Evolutionary conservation across 2,797 vertebrate genomes (phyloP), one percentile per base, ranked within the genome.

Genomic region (Bradypodion ventrale): DNA sequence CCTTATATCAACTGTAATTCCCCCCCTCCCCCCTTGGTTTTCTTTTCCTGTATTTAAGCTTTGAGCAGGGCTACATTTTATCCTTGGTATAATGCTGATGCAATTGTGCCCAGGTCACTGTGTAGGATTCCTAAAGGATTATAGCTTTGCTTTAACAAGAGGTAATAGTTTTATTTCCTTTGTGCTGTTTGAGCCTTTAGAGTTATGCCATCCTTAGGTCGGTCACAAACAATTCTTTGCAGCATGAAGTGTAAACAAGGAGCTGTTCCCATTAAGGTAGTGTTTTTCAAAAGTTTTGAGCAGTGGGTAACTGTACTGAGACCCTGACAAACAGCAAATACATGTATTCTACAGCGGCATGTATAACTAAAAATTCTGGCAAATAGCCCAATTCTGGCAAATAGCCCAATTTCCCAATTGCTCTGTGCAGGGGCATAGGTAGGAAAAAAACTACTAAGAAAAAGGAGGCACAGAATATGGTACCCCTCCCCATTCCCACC

Each of bases 31-130:
- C 85, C 62, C 65, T 75, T 85, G 89, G 86, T 85, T 87, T 92
- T 84, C 89, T 91, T 88, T 89, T 94, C 90, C 90, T 76, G 86
- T 93, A 76, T 86, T 65, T 85, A 84, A 66, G 75, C 68, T 84
- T 70, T 72, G 76, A 78, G 76, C 32, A 73, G 27, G 15, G 75
- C 49, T 63, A 70, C 66, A 73, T 78, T 84, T 84, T 78, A 84
- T 78, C 68, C 75, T 84, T 42, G 37, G 25, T 60, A 63, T 56
- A 78, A 72, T 84, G 75, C 63, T 68, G 68, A 78, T 78, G 73
- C 56, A 85, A 77, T 76, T 65, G 29, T 85, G 65, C 73, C 73
- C 73, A 81, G 52, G 52, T 85, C 79, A 63, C 27, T 76, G 62
- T 42, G 32, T 85, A 52, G 56, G 52, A 83, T 83, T 76, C 82